Base-by-base conservation (phyloP, 2,113 vertebrate species). In the Pseudopodoces humilis region DNA sequence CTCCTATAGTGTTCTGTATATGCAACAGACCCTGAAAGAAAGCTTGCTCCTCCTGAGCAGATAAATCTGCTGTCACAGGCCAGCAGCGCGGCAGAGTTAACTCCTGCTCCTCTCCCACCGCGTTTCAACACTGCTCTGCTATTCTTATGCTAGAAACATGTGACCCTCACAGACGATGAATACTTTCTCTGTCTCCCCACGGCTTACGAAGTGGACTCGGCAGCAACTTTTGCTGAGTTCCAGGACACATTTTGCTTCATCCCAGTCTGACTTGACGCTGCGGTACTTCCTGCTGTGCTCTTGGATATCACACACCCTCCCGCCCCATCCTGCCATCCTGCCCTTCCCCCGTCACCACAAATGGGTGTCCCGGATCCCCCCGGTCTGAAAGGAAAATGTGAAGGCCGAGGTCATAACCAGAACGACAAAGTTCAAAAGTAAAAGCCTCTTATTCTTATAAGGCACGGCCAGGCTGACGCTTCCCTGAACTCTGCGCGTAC, bases 151-250 rank as follows among this genome's bases (percentile, higher is more conserved):
- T 35, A 75, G 52, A 67, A 79, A 64, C 5, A 37, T 11, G 13
- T 21, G 60, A 39, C 21, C 10, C 9, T 35, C 10, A n/a, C 20
- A 70, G 47, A 28, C 1, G 1, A 21, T 18, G 52, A 70, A 30
- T 7, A 28, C 13, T 13, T 43, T 31, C 35, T 44, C 2, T 31
- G 47, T 50, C 33, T 50, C 25, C 68, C 60, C 17, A 22, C 0
- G 3, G 67, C 63, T 43, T 43, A 17, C 0, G 0, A 39, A 17
- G 14, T 1, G 13, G 14, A 20, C 13, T 22, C 9, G 1, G 17
- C 50, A 65, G 50, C 37, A 58, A 5, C 20, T 67, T 58, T 15
- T 50, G 24, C 37, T 15, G 47, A 10, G 44, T 39, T 60, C 20
- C 82, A 14, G 39, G 43, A 44, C 2, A 17, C n/a, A 7, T 27